Evolutionary conservation across 2,113 vertebrate species (phyloP), one percentile per base, ranked within the genome.

Genomic region (Penelope pileata): DNA sequence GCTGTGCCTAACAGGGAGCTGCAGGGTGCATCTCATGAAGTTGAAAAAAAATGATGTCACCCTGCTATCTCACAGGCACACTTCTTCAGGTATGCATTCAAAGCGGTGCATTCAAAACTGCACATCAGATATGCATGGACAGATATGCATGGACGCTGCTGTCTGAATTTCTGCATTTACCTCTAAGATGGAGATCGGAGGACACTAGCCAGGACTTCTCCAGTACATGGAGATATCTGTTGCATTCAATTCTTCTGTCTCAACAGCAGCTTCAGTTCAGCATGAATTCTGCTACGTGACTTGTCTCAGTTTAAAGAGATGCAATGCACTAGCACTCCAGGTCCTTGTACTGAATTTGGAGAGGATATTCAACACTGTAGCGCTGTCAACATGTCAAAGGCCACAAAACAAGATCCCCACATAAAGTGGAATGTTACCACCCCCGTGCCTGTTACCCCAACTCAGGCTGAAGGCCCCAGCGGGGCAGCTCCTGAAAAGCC

Each of bases 261-360:
- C 51, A 64, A 51, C 76, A 75, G 66, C 40, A 91, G n/a, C n/a
- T 64, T 90, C 54, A 58, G 7, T 47, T 75, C 70, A 73, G 27
- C 36, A 66, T 23, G 48, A 69, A 58, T 56, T 58, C 43, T 89
- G 23, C 84, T 66, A 72, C 36, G 34, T 32, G 23, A 51, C 34
- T 82, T 91, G 53, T 30, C 66, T 87, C 43, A 16, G 38, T 69
- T 92, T 32, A 69, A 82, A 97, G 66, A 76, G 8, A 34, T 82
- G 30, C 47, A 89, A 78, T 58, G 43, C 29, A n/a, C 32, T 78
- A 27, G 18, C 48, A 64, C 26, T 69, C 34, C 48, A 53, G 84
- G 81, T 79, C 14, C 48, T 48, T 69, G 40, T 48, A 75, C 66
- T 92, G 92, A 86, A 92, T 86, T 92, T 89, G 64, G 86, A 92